A percentile compares a stretch with the other conserved stretches of the same genome.
These are phyloP conservation scores for Pristionchus maxplancki DNA, from an alignment of 2,888 invertebrate genomes.

Conservation along the genomic window DNA sequence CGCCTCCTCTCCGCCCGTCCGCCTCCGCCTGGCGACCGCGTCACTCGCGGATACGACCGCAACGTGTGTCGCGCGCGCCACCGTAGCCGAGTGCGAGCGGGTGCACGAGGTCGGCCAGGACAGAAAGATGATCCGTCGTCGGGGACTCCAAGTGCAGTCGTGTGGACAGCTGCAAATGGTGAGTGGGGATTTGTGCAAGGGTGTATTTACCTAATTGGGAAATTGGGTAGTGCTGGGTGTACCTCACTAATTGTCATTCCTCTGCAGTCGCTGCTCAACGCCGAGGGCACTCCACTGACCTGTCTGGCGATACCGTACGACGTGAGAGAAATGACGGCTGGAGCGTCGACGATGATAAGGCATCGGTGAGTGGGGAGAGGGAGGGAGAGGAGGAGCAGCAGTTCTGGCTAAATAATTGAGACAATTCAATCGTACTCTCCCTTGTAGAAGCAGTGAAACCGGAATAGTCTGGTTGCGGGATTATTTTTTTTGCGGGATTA, in stretches of 20 bases:
- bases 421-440: no score
- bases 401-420: no score
- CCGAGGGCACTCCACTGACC: not conserved
- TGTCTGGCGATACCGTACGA: conserved; percentile 23
- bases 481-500: no score
- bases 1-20: not conserved
- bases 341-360: not conserved
- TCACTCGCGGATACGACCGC: not conserved
- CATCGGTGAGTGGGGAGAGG: conserved; percentile 29
- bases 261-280: conserved; percentile 33
- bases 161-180: conserved; percentile 39
- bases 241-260: not conserved
- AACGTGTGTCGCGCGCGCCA: conserved; percentile 13
- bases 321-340: not conserved
- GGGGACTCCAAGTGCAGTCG: not conserved
- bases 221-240: not conserved
- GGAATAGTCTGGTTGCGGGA: no score
- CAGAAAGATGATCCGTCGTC: not conserved
- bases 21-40: not conserved
- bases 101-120: not conserved
- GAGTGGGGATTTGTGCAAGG: not conserved
- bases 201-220: not conserved
- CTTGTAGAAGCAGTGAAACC: no score
- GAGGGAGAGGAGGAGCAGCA: no score
- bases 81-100: conserved; percentile 27